Evolutionary conservation across 2,797 vertebrate genomes (phyloP).

Genomic region (Enteromius viviparus): DNA sequence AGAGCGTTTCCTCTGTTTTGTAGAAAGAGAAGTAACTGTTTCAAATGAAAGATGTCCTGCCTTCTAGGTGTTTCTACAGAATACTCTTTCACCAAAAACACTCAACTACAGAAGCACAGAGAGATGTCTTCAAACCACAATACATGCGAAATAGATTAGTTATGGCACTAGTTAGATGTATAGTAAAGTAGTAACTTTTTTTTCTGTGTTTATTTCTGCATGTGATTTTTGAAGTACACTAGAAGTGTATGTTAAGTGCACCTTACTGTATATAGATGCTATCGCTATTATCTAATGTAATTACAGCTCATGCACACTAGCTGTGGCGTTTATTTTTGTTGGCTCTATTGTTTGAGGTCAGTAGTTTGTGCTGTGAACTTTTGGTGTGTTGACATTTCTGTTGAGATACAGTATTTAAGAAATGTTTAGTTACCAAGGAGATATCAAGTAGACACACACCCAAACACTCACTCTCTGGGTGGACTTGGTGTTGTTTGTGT

Average conservation of each 20-base stretch:
- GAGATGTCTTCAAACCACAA: not conserved
- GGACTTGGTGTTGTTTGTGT: conserved; percentile 53
- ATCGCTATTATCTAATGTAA: not conserved
- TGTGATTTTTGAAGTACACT: not conserved
- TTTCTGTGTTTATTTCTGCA: not conserved
- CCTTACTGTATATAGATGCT: not conserved
- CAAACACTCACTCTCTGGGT: conserved; percentile 18
- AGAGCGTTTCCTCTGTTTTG: conserved; percentile 6
- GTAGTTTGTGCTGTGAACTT: not conserved
- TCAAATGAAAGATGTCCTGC: not conserved
- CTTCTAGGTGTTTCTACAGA: not conserved
- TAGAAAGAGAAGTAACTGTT: not conserved
- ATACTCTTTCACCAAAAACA: not conserved
- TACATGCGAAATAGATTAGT: not conserved
- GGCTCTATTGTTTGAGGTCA: not conserved
- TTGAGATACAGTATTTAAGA: conserved; percentile 10
- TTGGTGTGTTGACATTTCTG: not conserved
- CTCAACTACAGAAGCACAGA: not conserved
- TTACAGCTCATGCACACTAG: not conserved
- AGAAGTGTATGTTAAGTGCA: not conserved
- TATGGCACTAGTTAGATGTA: not conserved
- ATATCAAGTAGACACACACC: conserved; percentile 21
- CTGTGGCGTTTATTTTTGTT: not conserved
- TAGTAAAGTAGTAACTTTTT: not conserved
- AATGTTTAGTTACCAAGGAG: conserved; percentile 25